phyloP scores from a whole-genome alignment of 2,888 invertebrate species.

The Chesias legatella region DNA sequence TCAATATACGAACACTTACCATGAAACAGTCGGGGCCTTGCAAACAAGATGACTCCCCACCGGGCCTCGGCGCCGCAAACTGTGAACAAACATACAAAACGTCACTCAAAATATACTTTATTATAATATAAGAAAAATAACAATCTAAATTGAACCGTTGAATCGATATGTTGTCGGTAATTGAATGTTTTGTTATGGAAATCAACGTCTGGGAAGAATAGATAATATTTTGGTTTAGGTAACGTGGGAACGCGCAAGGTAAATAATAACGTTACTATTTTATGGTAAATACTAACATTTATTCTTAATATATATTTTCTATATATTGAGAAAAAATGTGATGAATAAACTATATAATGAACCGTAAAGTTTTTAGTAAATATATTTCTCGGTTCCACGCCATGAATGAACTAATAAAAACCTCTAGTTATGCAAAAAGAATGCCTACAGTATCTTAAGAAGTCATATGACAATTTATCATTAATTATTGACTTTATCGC shows the following conservation, averaged over 20 bases:
- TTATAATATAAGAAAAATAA: slow-evolving; percentile 29
- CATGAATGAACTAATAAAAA: no score
- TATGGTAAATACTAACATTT: no score
- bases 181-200: slow-evolving; percentile 20
- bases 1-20: slow-evolving; percentile 71
- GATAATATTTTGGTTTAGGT: not conserved
- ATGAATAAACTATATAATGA: no score
- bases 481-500: no score
- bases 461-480: no score
- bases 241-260: slow-evolving; percentile 3
- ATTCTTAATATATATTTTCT: no score
- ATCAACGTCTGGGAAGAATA: slow-evolving; percentile 5
- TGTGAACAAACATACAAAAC: slow-evolving; percentile 75
- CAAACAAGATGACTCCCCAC: slow-evolving; percentile 84
- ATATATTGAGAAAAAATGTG: no score
- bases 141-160: slow-evolving; percentile 20
- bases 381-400: no score
- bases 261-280: no score
- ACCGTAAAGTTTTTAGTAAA: no score
- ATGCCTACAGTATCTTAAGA: no score
- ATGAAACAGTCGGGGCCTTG: slow-evolving; percentile 86
- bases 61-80: slow-evolving; percentile 82
- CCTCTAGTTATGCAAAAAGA: no score
- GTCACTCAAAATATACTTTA: slow-evolving; percentile 43
- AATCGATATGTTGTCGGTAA: slow-evolving; percentile 19